Percentiles rank a stretch among this genome's conserved stretches.
These are phyloP conservation scores for Caenorhabditis becei DNA, from an alignment of 2,888 invertebrate genomes.

Conservation along the genomic window DNA sequence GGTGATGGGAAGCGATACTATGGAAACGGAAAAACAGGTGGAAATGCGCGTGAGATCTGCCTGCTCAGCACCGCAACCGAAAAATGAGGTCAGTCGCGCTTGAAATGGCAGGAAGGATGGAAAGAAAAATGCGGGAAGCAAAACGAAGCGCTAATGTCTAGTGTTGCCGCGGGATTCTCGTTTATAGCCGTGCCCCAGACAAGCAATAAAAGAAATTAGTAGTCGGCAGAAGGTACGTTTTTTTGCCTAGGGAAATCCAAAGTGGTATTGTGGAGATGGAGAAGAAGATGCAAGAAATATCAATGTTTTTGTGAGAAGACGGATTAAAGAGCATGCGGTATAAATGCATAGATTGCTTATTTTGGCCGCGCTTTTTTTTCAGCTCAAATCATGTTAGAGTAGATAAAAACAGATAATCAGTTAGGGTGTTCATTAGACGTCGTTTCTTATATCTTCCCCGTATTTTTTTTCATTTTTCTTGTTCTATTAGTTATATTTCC, in stretches of 20 bases:
- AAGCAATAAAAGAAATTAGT: not conserved
- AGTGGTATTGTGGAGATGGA: not conserved
- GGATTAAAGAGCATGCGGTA: slow-evolving; percentile 31
- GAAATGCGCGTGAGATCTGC: not conserved
- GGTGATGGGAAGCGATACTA: not conserved
- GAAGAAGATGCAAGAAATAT: slow-evolving; percentile 9
- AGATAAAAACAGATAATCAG: slow-evolving; percentile 3
- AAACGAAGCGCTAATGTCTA: no score
- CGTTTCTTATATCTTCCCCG: no score
- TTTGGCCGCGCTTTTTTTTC: not conserved
- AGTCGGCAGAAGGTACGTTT: slow-evolving; percentile 15
- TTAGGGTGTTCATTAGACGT: not conserved
- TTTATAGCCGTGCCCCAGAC: not conserved
- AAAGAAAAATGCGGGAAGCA: no score
- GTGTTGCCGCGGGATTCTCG: not conserved
- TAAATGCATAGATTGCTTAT: not conserved
- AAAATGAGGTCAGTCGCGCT: not conserved
- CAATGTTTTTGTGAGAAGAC: not conserved
- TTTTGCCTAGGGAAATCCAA: no score
- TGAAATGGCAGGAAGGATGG: not conserved
- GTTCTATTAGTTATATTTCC: no score
- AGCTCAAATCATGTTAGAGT: not conserved
- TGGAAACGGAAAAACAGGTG: not conserved
- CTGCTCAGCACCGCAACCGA: not conserved
- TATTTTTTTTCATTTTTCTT: no score